Evolutionary conservation across 2,113 vertebrate species (phyloP).

Genomic region (Hylia prasina): DNA sequence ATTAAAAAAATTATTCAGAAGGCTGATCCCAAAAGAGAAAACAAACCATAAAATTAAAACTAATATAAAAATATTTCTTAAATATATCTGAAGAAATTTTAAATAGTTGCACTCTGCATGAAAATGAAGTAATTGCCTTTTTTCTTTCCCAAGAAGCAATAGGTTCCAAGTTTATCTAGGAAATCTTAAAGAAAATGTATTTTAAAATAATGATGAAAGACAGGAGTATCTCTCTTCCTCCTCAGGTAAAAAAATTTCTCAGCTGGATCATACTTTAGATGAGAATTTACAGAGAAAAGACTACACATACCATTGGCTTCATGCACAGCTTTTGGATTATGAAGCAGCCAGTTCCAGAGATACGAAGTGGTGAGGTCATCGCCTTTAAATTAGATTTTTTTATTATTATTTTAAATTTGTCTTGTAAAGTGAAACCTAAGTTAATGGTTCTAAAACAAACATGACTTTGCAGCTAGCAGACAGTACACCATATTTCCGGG

Average conservation of each 20-base stretch:
- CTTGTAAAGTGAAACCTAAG: constrained; percentile 63
- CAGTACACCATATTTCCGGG: neutral
- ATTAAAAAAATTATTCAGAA: neutral
- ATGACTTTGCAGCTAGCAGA: constrained; percentile 38
- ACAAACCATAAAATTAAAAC: neutral
- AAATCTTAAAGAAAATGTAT: neutral
- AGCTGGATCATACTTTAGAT: neutral
- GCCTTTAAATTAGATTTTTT: constrained; percentile 62
- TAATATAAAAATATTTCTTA: neutral
- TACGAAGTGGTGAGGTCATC: constrained; percentile 77
- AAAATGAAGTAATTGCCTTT: neutral
- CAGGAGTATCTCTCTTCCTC: constrained; percentile 48
- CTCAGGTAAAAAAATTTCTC: constrained; percentile 62
- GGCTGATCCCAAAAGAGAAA: neutral
- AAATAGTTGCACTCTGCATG: neutral
- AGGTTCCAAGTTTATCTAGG: neutral
- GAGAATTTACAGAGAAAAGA: constrained; percentile 67
- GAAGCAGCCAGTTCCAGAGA: constrained; percentile 60
- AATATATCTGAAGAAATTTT: neutral
- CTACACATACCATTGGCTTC: constrained; percentile 74
- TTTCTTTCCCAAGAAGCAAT: neutral
- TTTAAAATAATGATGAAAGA: constrained; percentile 8
- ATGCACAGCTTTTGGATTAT: constrained; percentile 65
- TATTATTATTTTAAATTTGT: constrained; percentile 37
- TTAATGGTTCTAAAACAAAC: constrained; percentile 65